Percentiles rank a stretch among this genome's conserved stretches.
Conservation (phyloP, 2,888 invertebrate genomes). For the Pristionchus maxplancki region DNA sequence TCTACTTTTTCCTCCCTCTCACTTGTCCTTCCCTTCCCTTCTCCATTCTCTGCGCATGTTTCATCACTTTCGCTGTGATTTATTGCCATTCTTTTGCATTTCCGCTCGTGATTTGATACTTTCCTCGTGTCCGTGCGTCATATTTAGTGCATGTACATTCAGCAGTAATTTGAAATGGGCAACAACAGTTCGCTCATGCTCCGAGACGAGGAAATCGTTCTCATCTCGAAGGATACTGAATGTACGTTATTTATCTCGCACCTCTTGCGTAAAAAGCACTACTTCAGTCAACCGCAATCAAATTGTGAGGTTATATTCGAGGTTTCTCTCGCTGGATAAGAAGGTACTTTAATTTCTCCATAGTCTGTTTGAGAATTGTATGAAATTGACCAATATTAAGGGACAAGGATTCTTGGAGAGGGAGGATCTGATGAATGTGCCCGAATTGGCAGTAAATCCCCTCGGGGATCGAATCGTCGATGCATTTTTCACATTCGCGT, state of each 20-base stretch:
- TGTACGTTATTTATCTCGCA: constrained; percentile 84
- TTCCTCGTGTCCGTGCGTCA: not conserved
- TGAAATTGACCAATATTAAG: not conserved
- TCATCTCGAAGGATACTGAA: constrained; percentile 96
- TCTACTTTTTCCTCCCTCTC: not conserved
- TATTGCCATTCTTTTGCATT: not conserved
- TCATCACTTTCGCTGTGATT: not conserved
- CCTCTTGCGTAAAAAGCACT: not conserved
- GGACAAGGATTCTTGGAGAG: constrained; percentile 89
- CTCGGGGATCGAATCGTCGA: constrained; percentile 88
- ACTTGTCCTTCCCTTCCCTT: not conserved
- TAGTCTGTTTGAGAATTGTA: too few species aligned
- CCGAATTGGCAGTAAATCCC: constrained; percentile 98
- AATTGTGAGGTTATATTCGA: constrained; percentile 95
- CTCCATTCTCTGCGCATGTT: not conserved
- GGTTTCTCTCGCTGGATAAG: constrained; percentile 96
- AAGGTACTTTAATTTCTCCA: constrained; percentile 77
- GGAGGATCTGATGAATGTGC: constrained; percentile 97
- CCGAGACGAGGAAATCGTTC: constrained; percentile 95
- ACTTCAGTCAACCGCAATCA: constrained; percentile 95
- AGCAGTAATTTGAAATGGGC: constrained; percentile 84
- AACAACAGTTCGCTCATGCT: constrained; percentile 93
- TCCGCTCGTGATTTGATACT: not conserved
- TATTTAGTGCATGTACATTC: not conserved
- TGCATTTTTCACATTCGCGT: constrained; percentile 67